Conservation (phyloP, 1,140 invertebrate genomes). For the Doryteuthis pealeii region DNA sequence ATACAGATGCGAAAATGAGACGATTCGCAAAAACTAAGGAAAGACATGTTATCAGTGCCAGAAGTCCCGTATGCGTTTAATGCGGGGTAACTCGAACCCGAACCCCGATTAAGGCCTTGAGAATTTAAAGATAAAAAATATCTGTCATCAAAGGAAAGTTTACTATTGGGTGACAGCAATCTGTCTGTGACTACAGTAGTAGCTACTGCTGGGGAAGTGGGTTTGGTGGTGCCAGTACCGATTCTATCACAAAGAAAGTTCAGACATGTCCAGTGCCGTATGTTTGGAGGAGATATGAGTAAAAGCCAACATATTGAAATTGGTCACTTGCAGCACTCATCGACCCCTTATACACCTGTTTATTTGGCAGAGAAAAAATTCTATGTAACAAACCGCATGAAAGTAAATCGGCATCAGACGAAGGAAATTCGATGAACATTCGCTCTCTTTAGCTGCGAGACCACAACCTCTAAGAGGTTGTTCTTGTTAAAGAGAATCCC, state of each 20-base stretch:
- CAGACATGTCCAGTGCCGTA: no score
- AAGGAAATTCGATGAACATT: no score
- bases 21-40: conserved; percentile 23
- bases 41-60: conserved; percentile 16
- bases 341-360: background rate
- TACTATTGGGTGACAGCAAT: background rate
- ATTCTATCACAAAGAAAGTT: no score
- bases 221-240: no score
- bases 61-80: conserved; percentile 12
- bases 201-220: background rate
- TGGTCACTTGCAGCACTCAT: no score
- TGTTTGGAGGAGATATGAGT: no score
- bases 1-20: conserved; percentile 21
- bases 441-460: no score
- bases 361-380: background rate
- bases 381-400: background rate
- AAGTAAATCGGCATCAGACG: no score
- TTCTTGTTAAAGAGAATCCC: no score
- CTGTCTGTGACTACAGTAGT: background rate
- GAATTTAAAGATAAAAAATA: background rate
- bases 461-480: no score
- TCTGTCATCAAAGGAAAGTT: background rate
- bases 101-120: background rate
- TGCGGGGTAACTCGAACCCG: background rate
- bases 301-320: no score